Evolutionary conservation across 2,797 vertebrate species (phyloP).

Genomic region (Novumbra hubbsi): DNA sequence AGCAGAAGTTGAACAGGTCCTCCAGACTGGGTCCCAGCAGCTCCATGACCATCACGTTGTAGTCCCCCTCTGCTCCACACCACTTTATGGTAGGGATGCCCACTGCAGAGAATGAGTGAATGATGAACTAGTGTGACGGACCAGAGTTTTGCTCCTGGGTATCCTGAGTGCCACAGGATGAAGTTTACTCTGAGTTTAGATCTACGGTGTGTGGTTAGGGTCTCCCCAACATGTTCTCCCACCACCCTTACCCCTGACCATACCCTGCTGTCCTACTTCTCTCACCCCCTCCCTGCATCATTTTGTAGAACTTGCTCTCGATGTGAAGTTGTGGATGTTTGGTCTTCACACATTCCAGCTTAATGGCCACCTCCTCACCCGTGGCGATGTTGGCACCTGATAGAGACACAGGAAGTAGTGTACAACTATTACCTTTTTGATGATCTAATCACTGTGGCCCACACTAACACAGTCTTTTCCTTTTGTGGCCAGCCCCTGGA

Average conservation of each 20-base stretch:
- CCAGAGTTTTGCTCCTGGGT: neutral
- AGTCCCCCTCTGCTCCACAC: conserved; percentile 95
- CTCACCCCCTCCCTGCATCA: conserved; percentile 99
- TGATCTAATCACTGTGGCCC: neutral
- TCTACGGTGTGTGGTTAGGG: neutral
- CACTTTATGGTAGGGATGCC: conserved; percentile 97
- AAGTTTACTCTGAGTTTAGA: neutral
- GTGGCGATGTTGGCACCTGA: conserved; percentile 95
- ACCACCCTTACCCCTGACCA: neutral
- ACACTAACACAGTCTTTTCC: neutral
- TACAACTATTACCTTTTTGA: neutral
- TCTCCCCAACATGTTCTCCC: neutral
- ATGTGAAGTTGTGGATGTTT: conserved; percentile 98
- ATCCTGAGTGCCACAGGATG: neutral
- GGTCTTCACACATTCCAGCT: conserved; percentile 97
- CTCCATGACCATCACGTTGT: conserved; percentile 99
- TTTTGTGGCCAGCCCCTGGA: neutral
- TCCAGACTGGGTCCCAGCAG: conserved; percentile 93
- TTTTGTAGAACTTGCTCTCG: conserved; percentile 99
- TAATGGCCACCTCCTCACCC: conserved; percentile 97
- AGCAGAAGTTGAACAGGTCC: conserved; percentile 98
- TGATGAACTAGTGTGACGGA: neutral
- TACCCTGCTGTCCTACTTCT: neutral
- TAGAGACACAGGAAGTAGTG: conserved; percentile 9
- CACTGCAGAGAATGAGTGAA: conserved; percentile 67